Conservation (phyloP, 2,888 invertebrate genomes). For the Harpalus rubripes region DNA sequence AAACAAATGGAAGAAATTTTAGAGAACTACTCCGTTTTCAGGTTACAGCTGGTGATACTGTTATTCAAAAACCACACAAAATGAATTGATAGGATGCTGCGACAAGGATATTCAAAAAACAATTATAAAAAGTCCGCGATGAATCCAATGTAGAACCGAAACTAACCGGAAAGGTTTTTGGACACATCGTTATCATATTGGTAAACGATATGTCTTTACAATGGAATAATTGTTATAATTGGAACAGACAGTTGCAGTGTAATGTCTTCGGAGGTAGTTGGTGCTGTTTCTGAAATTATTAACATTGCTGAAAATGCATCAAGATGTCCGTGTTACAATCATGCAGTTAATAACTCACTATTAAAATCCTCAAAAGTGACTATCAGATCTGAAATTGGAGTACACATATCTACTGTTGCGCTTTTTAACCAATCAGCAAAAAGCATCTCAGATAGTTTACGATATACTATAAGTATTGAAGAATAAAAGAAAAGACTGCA, state of each 20-base stretch:
- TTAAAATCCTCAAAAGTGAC: constrained; percentile 70
- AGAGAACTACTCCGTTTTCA: too few relatives aligned
- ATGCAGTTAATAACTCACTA: constrained; percentile 71
- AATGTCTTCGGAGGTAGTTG: constrained; percentile 71
- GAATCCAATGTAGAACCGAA: not conserved
- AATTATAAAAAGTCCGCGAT: not conserved
- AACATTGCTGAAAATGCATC: constrained; percentile 70
- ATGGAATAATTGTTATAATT: constrained; percentile 65
- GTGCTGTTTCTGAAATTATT: constrained; percentile 70
- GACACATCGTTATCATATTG: constrained; percentile 69
- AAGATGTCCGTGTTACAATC: constrained; percentile 71
- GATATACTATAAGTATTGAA: constrained; percentile 68
- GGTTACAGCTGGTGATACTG: too few relatives aligned
- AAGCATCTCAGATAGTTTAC: constrained; percentile 69
- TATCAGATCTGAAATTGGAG: constrained; percentile 69
- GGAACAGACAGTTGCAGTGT: constrained; percentile 72
- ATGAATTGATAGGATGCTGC: too few relatives aligned
- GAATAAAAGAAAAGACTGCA: constrained; percentile 68
- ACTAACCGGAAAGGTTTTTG: not conserved
- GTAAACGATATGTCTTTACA: constrained; percentile 68
- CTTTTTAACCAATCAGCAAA: constrained; percentile 70
- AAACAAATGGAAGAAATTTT: too few relatives aligned
- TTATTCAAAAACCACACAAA: too few relatives aligned
- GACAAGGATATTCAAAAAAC: too few relatives aligned
- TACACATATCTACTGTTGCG: constrained; percentile 69